Evolutionary conservation across 2,797 vertebrate species (phyloP), one percentile per base, ranked within the genome.

Genomic region (Ateles fusciceps): DNA sequence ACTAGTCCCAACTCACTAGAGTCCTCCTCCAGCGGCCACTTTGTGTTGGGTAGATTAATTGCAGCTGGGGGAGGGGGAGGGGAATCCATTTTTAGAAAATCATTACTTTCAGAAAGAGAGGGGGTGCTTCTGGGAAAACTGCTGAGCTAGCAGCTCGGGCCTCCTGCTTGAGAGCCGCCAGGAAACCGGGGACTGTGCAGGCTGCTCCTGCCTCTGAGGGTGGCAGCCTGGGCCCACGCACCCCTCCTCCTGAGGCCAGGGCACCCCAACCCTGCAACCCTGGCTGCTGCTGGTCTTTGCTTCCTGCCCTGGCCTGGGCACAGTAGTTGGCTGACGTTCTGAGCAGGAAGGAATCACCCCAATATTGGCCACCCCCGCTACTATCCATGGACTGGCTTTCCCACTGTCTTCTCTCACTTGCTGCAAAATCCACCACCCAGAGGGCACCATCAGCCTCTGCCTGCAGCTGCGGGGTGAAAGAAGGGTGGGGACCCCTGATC

Each of bases 31-130:
- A 90, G 97, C 57, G 84, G 94, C 97, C 97, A 98, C 94, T 98
- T 94, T 93, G 94, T 95, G 91, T 93, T 97, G 72, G 7, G 95
- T 90, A 97, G 97, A 98, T 98, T 98, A 98, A 98, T 98, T 97
- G 96, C 94, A 95, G 96, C 93, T 80, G 91, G 95, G 97, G 96
- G 97, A 97, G 96, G 96, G 97, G 95, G 88, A n/a, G n/a, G 50
- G 39, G 78, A 97, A 83, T 96, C 97, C 96, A 98, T 98, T 98
- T 98, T 98, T 98, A 97, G 97, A 98, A 98, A 97, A 98, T 98
- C 97, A 95, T 97, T 98, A 95, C 96, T 98, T 98, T 98, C 94
- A 95, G 97, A 97, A 96, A 85, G 95, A 94, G 97, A 86, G 79
- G 85, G 97, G 93, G 85, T 24, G 28, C 96, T 97, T 97, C 89